Evolutionary conservation across 2,113 vertebrate genomes (phyloP).

Genomic region (Ctenodactylus gundi): DNA sequence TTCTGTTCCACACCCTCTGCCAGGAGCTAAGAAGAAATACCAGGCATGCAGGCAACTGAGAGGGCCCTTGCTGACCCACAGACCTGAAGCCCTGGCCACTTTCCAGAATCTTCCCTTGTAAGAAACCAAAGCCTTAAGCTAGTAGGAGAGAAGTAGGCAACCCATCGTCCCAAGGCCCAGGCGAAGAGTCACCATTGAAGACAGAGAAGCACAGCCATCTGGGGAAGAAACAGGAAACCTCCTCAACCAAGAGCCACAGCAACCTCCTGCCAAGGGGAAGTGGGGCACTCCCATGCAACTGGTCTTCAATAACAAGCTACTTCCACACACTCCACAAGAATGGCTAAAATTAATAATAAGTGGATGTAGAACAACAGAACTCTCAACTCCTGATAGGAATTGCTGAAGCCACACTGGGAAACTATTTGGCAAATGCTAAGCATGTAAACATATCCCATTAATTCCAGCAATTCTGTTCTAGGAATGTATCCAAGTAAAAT

Average conservation of each 20-base stretch:
- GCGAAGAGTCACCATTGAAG: neutral
- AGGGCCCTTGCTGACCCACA: neutral
- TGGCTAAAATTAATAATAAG: neutral
- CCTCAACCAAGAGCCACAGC: neutral
- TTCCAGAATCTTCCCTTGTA: neutral
- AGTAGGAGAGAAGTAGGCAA: neutral
- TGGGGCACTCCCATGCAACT: neutral
- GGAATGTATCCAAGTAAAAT: neutral
- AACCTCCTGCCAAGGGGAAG: neutral
- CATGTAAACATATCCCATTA: neutral
- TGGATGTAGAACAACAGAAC: neutral
- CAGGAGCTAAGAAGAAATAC: neutral
- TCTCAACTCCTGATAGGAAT: neutral
- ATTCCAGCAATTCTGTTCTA: neutral
- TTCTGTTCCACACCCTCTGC: neutral
- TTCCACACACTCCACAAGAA: neutral
- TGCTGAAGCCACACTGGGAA: neutral
- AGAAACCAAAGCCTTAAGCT: neutral
- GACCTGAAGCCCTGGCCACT: neutral
- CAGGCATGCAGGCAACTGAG: neutral
- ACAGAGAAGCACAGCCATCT: neutral
- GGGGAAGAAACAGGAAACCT: neutral
- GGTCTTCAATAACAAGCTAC: neutral
- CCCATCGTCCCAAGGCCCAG: neutral
- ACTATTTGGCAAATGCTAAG: neutral